Base-by-base conservation (phyloP, 1,140 invertebrate species). In the Pseudomyrmex dendroicus region DNA sequence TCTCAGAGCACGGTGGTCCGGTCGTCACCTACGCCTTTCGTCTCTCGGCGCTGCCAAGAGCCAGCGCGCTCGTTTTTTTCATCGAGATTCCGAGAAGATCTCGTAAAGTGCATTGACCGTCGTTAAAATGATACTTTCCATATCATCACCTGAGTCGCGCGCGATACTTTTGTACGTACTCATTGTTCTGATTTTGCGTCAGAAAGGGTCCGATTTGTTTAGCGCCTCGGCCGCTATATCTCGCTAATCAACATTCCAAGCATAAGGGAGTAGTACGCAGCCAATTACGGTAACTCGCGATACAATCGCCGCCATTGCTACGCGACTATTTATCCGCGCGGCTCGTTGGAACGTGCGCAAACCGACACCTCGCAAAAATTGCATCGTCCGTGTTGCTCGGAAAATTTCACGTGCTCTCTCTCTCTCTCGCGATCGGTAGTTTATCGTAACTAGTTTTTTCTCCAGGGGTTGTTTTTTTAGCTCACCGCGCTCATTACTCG, bases 201-300 rank as follows among this genome's bases (percentile, higher is more conserved):
- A 15, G 13, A 2, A 57, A 89, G 84, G 78, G 70, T 86, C 68
- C 68, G 88, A 90, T 92, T 90, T 87, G 89, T 88, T 64, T 66
- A 74, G 83, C 84, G 77, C 83, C 84, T 84, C 74, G 76, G 64
- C 84, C 57, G 64, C 78, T 80, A 59, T 91, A 91, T 91, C 89
- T 91, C 84, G 87, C 87, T 89, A 91, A 92, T 92, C 92, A 91
- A 92, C 91, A 92, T 92, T 92, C 89, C 91, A 87, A 83, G 84
- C 86, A 86, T 91, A 90, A 76, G 72, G 86, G 35, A 35, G 35
- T 35, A 91, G 89, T 89, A 90, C 83, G 90, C 87, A 86, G 87
- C 86, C 90, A 92, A 91, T 92, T 91, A 92, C 87, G 85, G 89
- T 77, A 35, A 84, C 80, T 73, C 84, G 82, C 82, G 91, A 92